Conservation (phyloP, 2,113 vertebrate genomes). For the Hemiscyllium ocellatum region DNA sequence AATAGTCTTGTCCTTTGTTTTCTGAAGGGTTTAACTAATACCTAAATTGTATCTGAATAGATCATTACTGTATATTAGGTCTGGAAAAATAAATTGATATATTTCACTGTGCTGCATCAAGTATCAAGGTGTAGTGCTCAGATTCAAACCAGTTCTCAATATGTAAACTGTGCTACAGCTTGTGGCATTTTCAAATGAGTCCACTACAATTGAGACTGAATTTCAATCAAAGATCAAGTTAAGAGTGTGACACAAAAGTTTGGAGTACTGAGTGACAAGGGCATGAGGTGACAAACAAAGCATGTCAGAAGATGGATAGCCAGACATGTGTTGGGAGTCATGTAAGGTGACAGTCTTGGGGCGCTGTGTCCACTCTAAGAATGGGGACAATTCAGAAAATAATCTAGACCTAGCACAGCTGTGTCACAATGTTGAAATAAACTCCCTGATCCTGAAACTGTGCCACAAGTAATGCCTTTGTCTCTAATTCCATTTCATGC, state of each 20-base stretch:
- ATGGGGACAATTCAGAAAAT: constrained; percentile 14
- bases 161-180: neutral
- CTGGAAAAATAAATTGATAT: no score
- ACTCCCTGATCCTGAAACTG: neutral
- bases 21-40: no score
- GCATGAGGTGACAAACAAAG: neutral
- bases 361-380: neutral
- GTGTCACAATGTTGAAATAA: neutral
- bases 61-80: neutral
- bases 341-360: neutral
- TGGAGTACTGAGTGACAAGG: neutral
- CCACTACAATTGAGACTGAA: neutral
- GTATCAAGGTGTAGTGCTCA: neutral
- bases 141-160: neutral
- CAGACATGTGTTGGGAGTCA: neutral
- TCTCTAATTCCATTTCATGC: neutral
- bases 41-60: neutral
- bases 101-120: neutral
- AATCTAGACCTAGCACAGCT: neutral
- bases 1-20: neutral
- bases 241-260: neutral
- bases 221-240: neutral
- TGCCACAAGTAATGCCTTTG: neutral
- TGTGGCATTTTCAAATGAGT: neutral
- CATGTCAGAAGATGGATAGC: neutral